Evolutionary conservation across 37 sponge, comb jelly and placozoan genomes (phyloP), one percentile per base, ranked within the genome.

Genomic region (Eunapius fragilis): DNA sequence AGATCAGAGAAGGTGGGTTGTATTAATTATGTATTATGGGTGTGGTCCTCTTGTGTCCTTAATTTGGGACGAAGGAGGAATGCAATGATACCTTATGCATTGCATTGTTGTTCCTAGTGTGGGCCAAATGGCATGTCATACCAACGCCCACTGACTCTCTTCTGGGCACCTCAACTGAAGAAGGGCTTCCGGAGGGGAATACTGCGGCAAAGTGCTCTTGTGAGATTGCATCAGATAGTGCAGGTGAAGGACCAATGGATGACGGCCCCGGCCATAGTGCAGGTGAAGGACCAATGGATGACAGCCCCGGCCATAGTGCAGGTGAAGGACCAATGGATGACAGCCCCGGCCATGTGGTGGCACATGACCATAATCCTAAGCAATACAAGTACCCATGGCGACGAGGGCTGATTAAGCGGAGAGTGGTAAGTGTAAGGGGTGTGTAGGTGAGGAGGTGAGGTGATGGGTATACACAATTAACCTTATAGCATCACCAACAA

Each of bases 1-100:
- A 28, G 23, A 79, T 89, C 68, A 80, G 26, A 23, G 27, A 89
- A 41, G 84, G 90, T 85, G 34, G 2, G 26, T 31, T 2, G 37
- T 22, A 0, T n/a, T n/a, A n/a, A n/a, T n/a, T n/a, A n/a, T 30
- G 71, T 2, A 70, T 30, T 25, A 9, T 32, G 33, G 77, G 38
- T 10, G 11, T 38, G 37, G n/a, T n/a, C n/a, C n/a, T n/a, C n/a
- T n/a, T n/a, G n/a, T n/a, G n/a, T n/a, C n/a, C n/a, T n/a, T n/a
- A n/a, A n/a, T 45, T 45, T 45, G 47, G 47, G 9, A 45, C 9
- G 47, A 45, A 4, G 47, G 47, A 45, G 9, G 4, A 4, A 45
- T 45, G 47, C 9, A 45, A 4, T 45, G 47, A 4, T 9, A 45
- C 9, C 7, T 45, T 45, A n/a, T 45, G 9, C 47, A 45, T 9